Evolutionary conservation across 2,888 invertebrate genomes (phyloP).

Genomic region (Caenorhabditis sulstoni): DNA sequence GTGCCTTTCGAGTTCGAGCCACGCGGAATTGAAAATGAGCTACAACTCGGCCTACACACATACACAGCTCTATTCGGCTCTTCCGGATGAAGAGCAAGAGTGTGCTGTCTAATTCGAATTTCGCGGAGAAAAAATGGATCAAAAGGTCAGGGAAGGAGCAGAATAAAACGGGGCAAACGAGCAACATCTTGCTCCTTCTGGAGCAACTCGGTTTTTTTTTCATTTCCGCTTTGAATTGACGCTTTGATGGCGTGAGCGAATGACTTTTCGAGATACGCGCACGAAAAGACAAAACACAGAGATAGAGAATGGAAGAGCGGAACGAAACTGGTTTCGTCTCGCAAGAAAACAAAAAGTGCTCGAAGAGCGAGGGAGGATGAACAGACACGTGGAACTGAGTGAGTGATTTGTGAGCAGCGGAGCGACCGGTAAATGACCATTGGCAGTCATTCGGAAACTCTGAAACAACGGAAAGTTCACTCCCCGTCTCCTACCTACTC

Average conservation of each 20-base stretch:
- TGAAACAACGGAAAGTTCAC: too few relatives aligned
- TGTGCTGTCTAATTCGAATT: slow-evolving; percentile 27
- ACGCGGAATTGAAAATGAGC: slow-evolving; percentile 50
- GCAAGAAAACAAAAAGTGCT: slow-evolving; percentile 2
- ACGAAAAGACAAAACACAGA: slow-evolving; percentile 11
- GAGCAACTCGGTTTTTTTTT: background rate
- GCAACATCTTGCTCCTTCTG: background rate
- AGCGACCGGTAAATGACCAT: too few relatives aligned
- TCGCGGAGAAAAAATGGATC: slow-evolving; percentile 16
- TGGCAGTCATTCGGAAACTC: too few relatives aligned
- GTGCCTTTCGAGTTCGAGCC: slow-evolving; percentile 42
- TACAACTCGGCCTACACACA: background rate
- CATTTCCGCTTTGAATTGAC: slow-evolving; percentile 30
- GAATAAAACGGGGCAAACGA: background rate
- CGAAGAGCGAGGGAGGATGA: background rate
- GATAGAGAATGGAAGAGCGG: background rate
- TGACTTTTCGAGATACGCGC: slow-evolving; percentile 12
- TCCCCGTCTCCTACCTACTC: too few relatives aligned
- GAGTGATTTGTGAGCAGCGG: too few relatives aligned
- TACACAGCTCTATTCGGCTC: slow-evolving; percentile 21
- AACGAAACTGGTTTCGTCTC: background rate
- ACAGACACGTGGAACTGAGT: too few relatives aligned
- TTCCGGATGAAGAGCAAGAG: slow-evolving; percentile 17
- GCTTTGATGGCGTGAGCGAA: slow-evolving; percentile 27
- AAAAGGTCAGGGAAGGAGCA: slow-evolving; percentile 25